Percentiles rank a stretch among this genome's conserved stretches.
Conservation (phyloP, 2,113 vertebrate species). For the Epinephelus fuscoguttatus region DNA sequence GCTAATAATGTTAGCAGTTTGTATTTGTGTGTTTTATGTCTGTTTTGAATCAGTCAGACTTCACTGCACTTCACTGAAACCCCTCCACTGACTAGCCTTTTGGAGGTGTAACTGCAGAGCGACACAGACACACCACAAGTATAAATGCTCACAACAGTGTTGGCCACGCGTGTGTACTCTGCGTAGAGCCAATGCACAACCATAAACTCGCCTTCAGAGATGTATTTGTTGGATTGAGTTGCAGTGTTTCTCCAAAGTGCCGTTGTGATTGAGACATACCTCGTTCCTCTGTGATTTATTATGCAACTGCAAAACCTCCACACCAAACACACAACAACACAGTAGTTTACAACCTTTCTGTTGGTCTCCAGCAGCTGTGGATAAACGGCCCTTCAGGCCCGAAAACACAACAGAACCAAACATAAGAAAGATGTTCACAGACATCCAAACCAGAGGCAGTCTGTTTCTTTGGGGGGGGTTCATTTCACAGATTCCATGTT, state of each 20-base stretch:
- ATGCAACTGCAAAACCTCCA: slow-evolving; percentile 29
- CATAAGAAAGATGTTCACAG: slow-evolving; percentile 45
- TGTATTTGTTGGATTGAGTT: not conserved
- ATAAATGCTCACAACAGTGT: too few species aligned
- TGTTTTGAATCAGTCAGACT: too few species aligned
- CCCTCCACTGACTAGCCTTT: too few species aligned
- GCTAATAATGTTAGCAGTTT: too few species aligned
- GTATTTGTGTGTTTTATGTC: too few species aligned
- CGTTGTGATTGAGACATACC: slow-evolving; percentile 17
- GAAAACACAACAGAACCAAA: slow-evolving; percentile 51
- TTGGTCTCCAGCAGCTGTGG: slow-evolving; percentile 41
- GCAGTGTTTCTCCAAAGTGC: not conserved
- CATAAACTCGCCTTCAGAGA: not conserved
- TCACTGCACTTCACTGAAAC: too few species aligned
- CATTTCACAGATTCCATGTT: slow-evolving; percentile 64
- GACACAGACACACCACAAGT: too few species aligned
- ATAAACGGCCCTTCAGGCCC: slow-evolving; percentile 7
- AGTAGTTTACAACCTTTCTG: slow-evolving; percentile 15
- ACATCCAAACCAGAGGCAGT: slow-evolving; percentile 45
- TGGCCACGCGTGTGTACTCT: too few species aligned
- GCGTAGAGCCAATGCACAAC: too few species aligned
- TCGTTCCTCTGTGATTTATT: slow-evolving; percentile 22
- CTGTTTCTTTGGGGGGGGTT: slow-evolving; percentile 12
- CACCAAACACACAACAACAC: slow-evolving; percentile 34
- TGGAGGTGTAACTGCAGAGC: too few species aligned